phyloP scores from a whole-genome alignment of 2,888 invertebrate genomes.

The Oligia strigilis region DNA sequence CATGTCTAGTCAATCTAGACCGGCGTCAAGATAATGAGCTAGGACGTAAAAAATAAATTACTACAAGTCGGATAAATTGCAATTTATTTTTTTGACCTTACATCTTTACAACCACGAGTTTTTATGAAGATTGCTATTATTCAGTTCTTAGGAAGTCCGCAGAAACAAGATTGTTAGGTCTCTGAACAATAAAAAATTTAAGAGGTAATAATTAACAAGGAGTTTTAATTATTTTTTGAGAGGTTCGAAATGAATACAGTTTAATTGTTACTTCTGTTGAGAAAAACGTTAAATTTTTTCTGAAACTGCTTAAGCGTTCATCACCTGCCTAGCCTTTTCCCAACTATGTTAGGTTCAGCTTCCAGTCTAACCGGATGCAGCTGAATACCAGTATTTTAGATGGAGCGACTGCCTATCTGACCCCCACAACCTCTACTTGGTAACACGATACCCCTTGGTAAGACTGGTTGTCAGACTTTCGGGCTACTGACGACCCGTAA shows the following conservation, averaged over 20 bases:
- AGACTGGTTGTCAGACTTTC: too few relatives aligned
- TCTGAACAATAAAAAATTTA: slow-evolving; percentile 20
- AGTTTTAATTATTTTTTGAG: slow-evolving; percentile 39
- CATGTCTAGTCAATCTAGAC: not conserved
- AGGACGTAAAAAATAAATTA: slow-evolving; percentile 37
- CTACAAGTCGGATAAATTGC: slow-evolving; percentile 9
- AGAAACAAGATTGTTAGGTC: slow-evolving; percentile 38
- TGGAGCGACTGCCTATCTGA: too few relatives aligned
- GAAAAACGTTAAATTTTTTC: slow-evolving; percentile 30
- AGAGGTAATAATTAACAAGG: slow-evolving; percentile 27
- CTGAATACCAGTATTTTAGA: too few relatives aligned
- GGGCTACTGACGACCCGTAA: too few relatives aligned
- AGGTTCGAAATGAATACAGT: slow-evolving; percentile 34
- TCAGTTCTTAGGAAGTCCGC: slow-evolving; percentile 32
- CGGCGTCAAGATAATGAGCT: slow-evolving; percentile 28
- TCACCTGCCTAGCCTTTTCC: too few relatives aligned
- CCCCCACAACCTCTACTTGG: too few relatives aligned
- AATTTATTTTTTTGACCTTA: slow-evolving; percentile 34
- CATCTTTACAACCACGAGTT: slow-evolving; percentile 24
- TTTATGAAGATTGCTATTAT: slow-evolving; percentile 27
- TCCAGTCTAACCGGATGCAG: too few relatives aligned
- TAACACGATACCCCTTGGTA: too few relatives aligned
- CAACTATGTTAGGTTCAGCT: too few relatives aligned
- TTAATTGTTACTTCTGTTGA: slow-evolving; percentile 37
- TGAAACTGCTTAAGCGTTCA: slow-evolving; percentile 7